Evolutionary conservation across 1,140 invertebrate genomes (phyloP).

Genomic region (Calephelis virginiensis): DNA sequence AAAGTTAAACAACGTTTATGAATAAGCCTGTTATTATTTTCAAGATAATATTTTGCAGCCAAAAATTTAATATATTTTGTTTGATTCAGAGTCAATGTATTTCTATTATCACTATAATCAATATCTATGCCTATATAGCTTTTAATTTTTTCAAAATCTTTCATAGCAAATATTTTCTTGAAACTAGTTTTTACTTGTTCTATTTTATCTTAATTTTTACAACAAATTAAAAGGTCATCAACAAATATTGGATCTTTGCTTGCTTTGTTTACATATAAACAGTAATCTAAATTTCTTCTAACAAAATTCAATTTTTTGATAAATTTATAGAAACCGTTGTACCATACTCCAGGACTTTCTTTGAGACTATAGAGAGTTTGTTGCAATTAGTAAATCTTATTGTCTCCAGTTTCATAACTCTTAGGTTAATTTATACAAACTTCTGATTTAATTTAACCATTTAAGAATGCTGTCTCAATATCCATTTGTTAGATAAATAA

Average conservation of each 20-base stretch:
- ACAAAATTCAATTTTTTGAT: slow-evolving; percentile 31
- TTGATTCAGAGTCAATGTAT: slow-evolving; percentile 50
- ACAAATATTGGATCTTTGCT: slow-evolving; percentile 29
- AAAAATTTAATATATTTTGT: slow-evolving; percentile 61
- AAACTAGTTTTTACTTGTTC: slow-evolving; percentile 38
- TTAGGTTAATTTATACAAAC: slow-evolving; percentile 63
- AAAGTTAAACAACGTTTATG: too few species aligned
- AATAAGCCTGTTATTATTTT: too few species aligned
- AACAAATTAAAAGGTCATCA: slow-evolving; percentile 33
- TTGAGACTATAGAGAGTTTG: slow-evolving; percentile 44
- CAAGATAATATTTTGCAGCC: slow-evolving; percentile 49
- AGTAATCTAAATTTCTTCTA: slow-evolving; percentile 38
- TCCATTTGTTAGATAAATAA: slow-evolving; percentile 55
- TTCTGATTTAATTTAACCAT: slow-evolving; percentile 59
- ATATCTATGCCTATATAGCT: slow-evolving; percentile 47
- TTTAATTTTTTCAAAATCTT: slow-evolving; percentile 51
- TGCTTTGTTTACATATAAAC: slow-evolving; percentile 36
- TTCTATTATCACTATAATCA: slow-evolving; percentile 40
- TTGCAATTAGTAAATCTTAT: slow-evolving; percentile 40
- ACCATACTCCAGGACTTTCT: slow-evolving; percentile 40
- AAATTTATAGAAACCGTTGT: slow-evolving; percentile 46
- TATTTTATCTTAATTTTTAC: slow-evolving; percentile 38
- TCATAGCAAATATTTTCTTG: slow-evolving; percentile 49
- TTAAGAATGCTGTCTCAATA: slow-evolving; percentile 48
- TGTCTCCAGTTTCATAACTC: slow-evolving; percentile 39